phyloP scores from a whole-genome alignment of 2,888 invertebrate genomes.

The Phragmatobia fuliginosa region DNA sequence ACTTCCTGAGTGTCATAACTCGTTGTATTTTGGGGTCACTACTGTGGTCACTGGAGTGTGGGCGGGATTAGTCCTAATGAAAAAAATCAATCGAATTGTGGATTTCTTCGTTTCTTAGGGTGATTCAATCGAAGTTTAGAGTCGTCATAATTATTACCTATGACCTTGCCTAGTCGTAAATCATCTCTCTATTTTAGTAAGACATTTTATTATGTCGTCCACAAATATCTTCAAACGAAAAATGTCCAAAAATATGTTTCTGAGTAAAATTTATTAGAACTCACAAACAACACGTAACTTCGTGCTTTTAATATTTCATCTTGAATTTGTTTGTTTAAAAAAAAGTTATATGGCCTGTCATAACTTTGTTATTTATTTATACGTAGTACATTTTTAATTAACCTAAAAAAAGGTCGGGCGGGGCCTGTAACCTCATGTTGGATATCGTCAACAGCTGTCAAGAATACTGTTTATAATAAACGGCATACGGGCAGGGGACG shows the following conservation, averaged over 20 bases:
- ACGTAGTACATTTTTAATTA: slow-evolving; percentile 44
- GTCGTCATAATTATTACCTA: no score
- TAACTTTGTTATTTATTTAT: slow-evolving; percentile 51
- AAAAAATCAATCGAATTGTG: no score
- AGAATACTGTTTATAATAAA: slow-evolving; percentile 56
- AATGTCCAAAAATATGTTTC: slow-evolving; percentile 5
- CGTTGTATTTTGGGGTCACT: no score
- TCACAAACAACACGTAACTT: slow-evolving; percentile 28
- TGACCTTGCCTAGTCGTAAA: no score
- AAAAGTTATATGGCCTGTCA: slow-evolving; percentile 39
- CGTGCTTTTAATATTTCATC: slow-evolving; percentile 30
- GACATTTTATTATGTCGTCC: no score
- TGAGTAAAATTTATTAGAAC: slow-evolving; percentile 27
- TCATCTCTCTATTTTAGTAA: no score
- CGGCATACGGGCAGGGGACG: slow-evolving; percentile 50
- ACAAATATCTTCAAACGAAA: not conserved
- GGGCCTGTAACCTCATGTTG: slow-evolving; percentile 43
- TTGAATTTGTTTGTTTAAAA: slow-evolving; percentile 40
- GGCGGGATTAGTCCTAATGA: no score
- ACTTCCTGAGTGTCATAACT: no score
- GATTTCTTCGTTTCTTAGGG: no score
- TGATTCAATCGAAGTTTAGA: no score
- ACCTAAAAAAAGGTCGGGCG: slow-evolving; percentile 37
- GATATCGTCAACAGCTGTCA: slow-evolving; percentile 60
- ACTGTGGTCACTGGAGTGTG: no score